phyloP scores from a whole-genome alignment of 1,140 invertebrate genomes.

The Branchinecta lindahli region DNA sequence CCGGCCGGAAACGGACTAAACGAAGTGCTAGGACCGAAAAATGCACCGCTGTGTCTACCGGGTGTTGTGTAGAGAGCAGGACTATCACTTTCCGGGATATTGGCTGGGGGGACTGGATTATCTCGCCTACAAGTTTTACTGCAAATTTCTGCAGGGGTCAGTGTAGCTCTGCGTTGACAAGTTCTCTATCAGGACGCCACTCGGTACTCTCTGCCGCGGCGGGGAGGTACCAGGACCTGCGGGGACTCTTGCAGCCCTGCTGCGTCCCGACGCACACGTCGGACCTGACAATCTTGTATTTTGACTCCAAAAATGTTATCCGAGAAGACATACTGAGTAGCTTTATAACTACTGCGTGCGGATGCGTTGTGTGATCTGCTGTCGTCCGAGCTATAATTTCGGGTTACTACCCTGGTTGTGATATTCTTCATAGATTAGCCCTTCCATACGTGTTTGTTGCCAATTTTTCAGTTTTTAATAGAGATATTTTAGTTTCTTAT shows the following conservation, averaged over 20 bases:
- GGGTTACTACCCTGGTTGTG: too few relatives aligned
- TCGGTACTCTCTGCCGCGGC: not conserved
- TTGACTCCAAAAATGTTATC: not conserved
- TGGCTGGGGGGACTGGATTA: slow-evolving; percentile 7
- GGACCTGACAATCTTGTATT: not conserved
- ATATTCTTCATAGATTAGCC: too few relatives aligned
- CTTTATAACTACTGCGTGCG: not conserved
- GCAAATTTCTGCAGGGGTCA: not conserved
- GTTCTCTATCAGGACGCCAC: not conserved
- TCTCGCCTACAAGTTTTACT: not conserved
- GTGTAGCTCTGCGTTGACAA: not conserved
- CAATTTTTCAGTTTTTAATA: too few relatives aligned
- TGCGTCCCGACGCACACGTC: not conserved
- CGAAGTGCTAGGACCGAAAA: not conserved
- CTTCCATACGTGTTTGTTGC: too few relatives aligned
- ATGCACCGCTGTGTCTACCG: not conserved
- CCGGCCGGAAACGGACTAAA: not conserved
- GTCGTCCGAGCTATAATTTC: too few relatives aligned
- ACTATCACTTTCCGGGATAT: not conserved
- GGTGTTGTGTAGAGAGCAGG: not conserved
- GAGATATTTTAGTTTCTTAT: too few relatives aligned
- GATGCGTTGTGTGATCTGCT: not conserved
- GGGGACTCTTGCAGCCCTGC: not conserved
- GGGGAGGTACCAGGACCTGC: not conserved
- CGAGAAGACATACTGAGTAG: not conserved